phyloP scores from a whole-genome alignment of 2,888 invertebrate genomes.

The Polydesmus complanatus region DNA sequence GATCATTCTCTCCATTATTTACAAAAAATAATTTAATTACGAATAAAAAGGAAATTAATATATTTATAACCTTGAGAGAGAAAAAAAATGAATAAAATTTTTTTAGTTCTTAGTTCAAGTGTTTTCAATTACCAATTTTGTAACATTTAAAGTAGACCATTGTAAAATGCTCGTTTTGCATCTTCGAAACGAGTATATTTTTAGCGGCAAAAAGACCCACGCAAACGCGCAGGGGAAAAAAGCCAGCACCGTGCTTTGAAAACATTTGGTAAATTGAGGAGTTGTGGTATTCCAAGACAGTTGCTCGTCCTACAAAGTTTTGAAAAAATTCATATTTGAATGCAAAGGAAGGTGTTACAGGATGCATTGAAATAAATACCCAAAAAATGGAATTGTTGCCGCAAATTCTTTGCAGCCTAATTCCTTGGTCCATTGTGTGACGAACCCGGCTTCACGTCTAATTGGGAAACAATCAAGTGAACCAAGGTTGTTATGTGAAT shows the following conservation, averaged over 20 bases:
- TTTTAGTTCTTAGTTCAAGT: background rate
- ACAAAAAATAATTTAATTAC: background rate
- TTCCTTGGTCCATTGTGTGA: too few relatives aligned
- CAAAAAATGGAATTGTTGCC: background rate
- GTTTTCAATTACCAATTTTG: background rate
- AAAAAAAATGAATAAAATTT: background rate
- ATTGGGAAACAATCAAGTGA: too few relatives aligned
- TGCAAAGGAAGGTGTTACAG: too few relatives aligned
- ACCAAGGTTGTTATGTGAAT: too few relatives aligned
- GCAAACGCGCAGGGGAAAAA: background rate
- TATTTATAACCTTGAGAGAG: background rate
- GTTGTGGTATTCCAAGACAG: background rate
- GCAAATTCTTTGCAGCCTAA: too few relatives aligned
- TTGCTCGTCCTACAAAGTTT: background rate
- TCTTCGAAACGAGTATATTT: background rate
- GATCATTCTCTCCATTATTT: background rate
- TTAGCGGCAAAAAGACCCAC: background rate
- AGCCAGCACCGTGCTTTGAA: background rate
- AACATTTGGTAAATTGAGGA: background rate
- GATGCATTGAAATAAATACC: too few relatives aligned
- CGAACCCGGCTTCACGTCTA: too few relatives aligned
- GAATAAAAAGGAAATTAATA: background rate
- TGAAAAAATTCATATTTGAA: too few relatives aligned
- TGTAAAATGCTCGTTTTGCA: background rate
- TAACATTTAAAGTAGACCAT: background rate